Evolutionary conservation across 2,797 vertebrate genomes (phyloP).

Genomic region (Adrianichthys oophorus): DNA sequence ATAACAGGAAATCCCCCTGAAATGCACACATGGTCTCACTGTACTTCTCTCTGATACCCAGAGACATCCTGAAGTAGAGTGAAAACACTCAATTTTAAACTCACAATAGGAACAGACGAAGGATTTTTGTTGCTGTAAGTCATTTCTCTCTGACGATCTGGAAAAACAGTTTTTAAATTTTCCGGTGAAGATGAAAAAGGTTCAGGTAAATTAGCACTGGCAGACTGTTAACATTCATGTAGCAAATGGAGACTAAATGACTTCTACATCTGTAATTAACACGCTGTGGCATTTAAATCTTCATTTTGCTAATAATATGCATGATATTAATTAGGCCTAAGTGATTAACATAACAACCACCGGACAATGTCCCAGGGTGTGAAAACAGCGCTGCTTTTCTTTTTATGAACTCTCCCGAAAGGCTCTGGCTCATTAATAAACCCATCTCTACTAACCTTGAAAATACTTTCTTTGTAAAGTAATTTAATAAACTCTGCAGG

Average conservation of each 20-base stretch:
- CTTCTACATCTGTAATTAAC: conserved; percentile 74
- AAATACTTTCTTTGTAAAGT: conserved; percentile 41
- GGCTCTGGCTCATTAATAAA: conserved; percentile 68
- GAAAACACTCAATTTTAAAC: conserved; percentile 12
- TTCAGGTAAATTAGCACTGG: conserved; percentile 47
- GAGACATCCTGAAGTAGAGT: conserved; percentile 36
- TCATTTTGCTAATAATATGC: conserved; percentile 81
- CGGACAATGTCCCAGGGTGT: conserved; percentile 72
- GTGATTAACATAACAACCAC: conserved; percentile 80
- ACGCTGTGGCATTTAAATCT: conserved; percentile 74
- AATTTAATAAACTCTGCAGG: conserved; percentile 40
- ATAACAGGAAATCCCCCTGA: conserved; percentile 60
- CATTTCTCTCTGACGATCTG: conserved; percentile 12
- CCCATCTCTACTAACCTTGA: conserved; percentile 71
- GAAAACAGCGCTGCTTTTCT: conserved; percentile 53
- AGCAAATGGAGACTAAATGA: conserved; percentile 43
- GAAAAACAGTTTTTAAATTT: conserved; percentile 18
- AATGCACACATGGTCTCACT: conserved; percentile 19
- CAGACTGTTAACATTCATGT: conserved; percentile 64
- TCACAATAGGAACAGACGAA: background rate
- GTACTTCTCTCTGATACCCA: conserved; percentile 21
- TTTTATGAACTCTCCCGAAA: conserved; percentile 58
- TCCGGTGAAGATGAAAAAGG: conserved; percentile 49
- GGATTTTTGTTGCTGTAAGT: background rate
- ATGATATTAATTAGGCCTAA: conserved; percentile 79